Conservation (phyloP, 2,113 vertebrate genomes). For the Dasyurus viverrinus region DNA sequence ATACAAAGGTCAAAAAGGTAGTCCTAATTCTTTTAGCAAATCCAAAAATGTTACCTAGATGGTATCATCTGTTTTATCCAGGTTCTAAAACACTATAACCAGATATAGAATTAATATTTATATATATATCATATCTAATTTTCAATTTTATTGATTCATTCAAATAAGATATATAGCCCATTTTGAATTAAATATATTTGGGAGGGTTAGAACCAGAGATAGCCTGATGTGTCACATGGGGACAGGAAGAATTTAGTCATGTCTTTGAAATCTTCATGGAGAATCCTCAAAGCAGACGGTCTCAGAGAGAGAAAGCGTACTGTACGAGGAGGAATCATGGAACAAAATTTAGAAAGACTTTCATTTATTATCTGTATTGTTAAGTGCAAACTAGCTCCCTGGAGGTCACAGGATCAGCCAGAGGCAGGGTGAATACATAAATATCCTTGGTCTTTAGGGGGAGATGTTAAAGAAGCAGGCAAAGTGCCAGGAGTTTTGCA, state of each 20-base stretch:
- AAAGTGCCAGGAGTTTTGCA: no score
- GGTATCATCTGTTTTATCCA: neutral
- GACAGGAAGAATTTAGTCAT: neutral
- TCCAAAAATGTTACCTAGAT: neutral
- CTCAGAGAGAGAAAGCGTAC: neutral
- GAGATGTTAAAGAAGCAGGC: no score
- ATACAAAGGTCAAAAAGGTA: neutral
- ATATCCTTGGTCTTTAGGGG: no score
- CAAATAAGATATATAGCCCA: no score
- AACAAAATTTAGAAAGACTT: neutral
- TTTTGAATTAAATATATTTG: no score
- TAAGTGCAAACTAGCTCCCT: no score
- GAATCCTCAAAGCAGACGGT: neutral
- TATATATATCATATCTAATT: no score
- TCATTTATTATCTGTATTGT: neutral
- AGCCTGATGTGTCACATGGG: neutral
- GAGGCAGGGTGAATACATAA: no score
- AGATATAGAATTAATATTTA: no score
- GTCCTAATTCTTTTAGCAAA: neutral
- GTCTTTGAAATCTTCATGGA: neutral
- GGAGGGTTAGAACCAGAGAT: neutral
- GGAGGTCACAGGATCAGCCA: no score
- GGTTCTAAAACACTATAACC: neutral
- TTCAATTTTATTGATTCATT: no score
- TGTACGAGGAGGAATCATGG: neutral